Base-by-base conservation (phyloP, 30 jellyfish, hydroid and myxozoan species). In the Rhopilema esculentum region DNA sequence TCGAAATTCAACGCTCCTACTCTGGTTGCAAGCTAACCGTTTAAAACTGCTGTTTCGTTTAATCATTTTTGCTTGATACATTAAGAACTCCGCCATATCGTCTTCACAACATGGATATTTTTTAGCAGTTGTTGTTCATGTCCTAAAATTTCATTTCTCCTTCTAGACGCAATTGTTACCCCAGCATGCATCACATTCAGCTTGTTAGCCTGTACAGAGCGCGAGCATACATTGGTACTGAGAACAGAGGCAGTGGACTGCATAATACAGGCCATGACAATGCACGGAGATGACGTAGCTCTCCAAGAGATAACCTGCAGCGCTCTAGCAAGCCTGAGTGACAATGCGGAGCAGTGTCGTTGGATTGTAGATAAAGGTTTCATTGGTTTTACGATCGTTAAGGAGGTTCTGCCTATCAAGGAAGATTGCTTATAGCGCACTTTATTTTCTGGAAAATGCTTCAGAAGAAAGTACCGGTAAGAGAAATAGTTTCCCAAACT, bases 291-390 rank as follows among this genome's bases (percentile, higher is more conserved):
- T 72, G 92, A 84, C 72, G 12, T 84, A 33, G 82, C 26, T 16
- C 66, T 84, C 20, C 75, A 84, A 26, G 87, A 70, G 77, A 57
- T 72, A 23, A 26, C 83, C 26, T 84, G 92, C 81, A 76, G 27
- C 22, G 92, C 87, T 29, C 49, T 66, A 9, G 81, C 82, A 4
- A 69, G 30, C 50, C 52, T 84, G 20, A 70, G 92, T 76, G 86
- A 69, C 40, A 78, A 84, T 65, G 49, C 32, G 25, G 51, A 84
- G 32, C 62, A 23, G 28, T 63, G 85, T 68, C 32, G 63, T 4
- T 16, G 62, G 61, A 32, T 84, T 16, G 67, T 52, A n/a, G 26
- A 32, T 0, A 33, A 65, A 6, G 86, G 92, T 76, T 27, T 16
- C 23, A 7, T 1, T 57, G 8, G 49, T 84, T 8, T 16, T 31